Evolutionary conservation across 1,140 invertebrate species (phyloP), one percentile per base, ranked within the genome.

Genomic region (Protaetia brevitarsis): DNA sequence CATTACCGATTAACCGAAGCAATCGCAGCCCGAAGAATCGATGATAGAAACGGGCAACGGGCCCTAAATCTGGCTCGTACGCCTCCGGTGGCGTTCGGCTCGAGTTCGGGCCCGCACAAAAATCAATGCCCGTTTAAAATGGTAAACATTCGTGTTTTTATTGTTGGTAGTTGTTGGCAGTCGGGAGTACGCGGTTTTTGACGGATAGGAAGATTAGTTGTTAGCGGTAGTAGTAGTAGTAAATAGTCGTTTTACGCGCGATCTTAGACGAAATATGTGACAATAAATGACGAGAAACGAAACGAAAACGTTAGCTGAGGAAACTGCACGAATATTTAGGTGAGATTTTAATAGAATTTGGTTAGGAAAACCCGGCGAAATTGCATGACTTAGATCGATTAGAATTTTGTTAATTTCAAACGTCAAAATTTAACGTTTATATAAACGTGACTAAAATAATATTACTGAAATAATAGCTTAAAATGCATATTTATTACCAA

Each of bases 121-220:
- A 51, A 51, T 51, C 41, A 51, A 51, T 51, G 41, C 26, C 21
- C 41, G 19, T 51, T 51, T 51, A 51, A 51, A 51, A 51, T 51
- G 41, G 41, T 51, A 51, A 51, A 51, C 41, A 51, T 23, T 51
- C 41, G 13, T 13, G 41, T 51, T 51, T 51, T 21, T 51, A 51
- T 51, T 51, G 41, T 51, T 19, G 41, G 41, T 10, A 51, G 19
- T 51, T 51, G 41, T 51, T 19, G 41, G 41, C 19, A 51, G 19
- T 51, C 26, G 26, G 19, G 26, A 23, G 41, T 51, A 51, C 41
- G 11, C n/a, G n/a, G 41, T 51, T 51, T 51, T 37, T 23, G n/a
- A 51, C 41, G 41, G 7, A 51, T 23, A 23, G 26, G 19, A 23
- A 51, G 41, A n/a, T 51, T 51, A 51, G 41, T 51, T n/a, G 41